Base-by-base conservation (phyloP, 2,797 vertebrate species). In the Sebastes vulpes region DNA sequence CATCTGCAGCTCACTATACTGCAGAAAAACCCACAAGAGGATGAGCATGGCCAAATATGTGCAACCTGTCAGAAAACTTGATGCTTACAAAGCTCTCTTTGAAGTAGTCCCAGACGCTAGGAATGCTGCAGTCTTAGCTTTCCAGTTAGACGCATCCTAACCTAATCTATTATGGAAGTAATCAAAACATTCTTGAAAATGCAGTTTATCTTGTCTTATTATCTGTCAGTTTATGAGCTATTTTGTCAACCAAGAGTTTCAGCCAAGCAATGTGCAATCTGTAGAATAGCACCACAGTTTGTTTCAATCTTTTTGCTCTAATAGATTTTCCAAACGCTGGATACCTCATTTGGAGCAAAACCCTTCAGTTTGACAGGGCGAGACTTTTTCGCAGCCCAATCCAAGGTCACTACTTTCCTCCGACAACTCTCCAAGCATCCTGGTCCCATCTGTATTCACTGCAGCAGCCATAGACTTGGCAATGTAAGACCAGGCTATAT, bases 301-400 rank as follows among this genome's bases (percentile, higher is more conserved):
- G 56, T 75, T 65, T 25, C 4, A 61, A 10, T 48, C 18, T 14
- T 42, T 79, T 52, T 65, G 79, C 79, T 52, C 5, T 67, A 70
- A 85, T 65, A 78, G 81, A 79, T 73, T 77, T 84, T 72, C 77
- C 81, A 75, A 77, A 80, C 3, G 11, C 48, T 83, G 75, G 73
- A 86, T 73, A 73, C 76, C 75, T 83, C 56, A 68, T 74, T 80
- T 76, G 56, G 42, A 84, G 50, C 50, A 46, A 88, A 83, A 60
- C 7, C 6, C n/a, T 48, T 68, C 46, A 48, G n/a, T 82, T 52
- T 74, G 65, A 77, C 65, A 29, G 28, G 73, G 65, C 9, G 28
- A 73, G 42, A 46, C 42, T 52, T 64, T 76, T 48, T 53, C 32
- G 5, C 14, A 53, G 50, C 9, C 58, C 11, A 64, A 35, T 73